A percentile compares a stretch with the other conserved stretches of the same genome.
Evolutionary conservation across 1,140 invertebrate genomes (phyloP).

Genomic region (Grapholita molesta): DNA sequence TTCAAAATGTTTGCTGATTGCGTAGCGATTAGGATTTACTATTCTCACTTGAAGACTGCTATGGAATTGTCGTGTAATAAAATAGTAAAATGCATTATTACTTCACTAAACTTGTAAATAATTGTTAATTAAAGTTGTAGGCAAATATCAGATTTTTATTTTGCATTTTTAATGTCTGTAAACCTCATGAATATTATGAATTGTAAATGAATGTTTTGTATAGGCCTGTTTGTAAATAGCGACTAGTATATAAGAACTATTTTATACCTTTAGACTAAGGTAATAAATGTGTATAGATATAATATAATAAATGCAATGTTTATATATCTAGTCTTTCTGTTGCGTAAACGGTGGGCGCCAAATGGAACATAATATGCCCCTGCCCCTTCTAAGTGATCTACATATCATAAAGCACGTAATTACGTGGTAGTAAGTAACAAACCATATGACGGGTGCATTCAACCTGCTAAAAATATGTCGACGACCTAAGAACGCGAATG

Average conservation of each 20-base stretch:
- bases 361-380: too few species aligned
- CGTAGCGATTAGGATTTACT: background rate
- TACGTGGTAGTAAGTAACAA: too few species aligned
- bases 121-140: slow-evolving; percentile 22
- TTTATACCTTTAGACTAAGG: slow-evolving; percentile 38
- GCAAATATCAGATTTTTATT: slow-evolving; percentile 39
- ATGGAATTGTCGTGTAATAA: slow-evolving; percentile 3
- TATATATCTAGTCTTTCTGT: slow-evolving; percentile 13
- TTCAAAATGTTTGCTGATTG: background rate
- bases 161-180: slow-evolving; percentile 8
- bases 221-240: slow-evolving; percentile 17
- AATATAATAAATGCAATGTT: slow-evolving; percentile 40
- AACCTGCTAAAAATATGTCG: slow-evolving; percentile 24
- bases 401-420: too few species aligned
- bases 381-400: too few species aligned
- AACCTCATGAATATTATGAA: slow-evolving; percentile 16
- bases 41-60: slow-evolving; percentile 14
- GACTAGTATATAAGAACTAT: slow-evolving; percentile 50
- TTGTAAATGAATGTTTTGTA: slow-evolving; percentile 45
- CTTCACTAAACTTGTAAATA: background rate
- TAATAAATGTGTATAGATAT: slow-evolving; percentile 42
- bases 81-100: background rate
- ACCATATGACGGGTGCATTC: background rate
- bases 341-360: background rate
- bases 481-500: background rate